These are phyloP conservation scores for Apostichopus japonicus DNA, from an alignment of 35 echinoderm and acorn worm genomes.

Conservation along the genomic window DNA sequence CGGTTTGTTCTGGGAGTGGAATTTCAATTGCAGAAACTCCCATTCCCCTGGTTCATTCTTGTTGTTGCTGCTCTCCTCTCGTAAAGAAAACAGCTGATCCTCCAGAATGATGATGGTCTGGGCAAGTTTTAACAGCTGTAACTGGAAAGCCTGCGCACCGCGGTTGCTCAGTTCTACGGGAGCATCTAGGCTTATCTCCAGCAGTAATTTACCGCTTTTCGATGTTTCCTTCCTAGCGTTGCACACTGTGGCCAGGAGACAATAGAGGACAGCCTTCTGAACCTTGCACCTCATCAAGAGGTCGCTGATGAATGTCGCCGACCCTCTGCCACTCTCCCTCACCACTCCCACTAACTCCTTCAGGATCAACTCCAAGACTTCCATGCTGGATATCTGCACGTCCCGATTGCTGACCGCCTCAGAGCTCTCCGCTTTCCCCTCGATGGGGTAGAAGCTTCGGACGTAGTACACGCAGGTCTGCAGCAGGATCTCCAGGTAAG, in stretches of 20 bases:
- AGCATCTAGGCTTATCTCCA: constrained; percentile 80
- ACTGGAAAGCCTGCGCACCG: constrained; percentile 91
- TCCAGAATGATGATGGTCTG: constrained; percentile 92
- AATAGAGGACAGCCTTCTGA: constrained; percentile 92
- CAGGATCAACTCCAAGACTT: constrained; percentile 80
- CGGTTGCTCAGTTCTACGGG: constrained; percentile 60
- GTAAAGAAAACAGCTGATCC: constrained; percentile 88
- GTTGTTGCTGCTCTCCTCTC: constrained; percentile 65
- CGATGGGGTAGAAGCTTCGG: constrained; percentile 89
- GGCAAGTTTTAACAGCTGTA: constrained; percentile 86
- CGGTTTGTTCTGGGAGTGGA: constrained; percentile 73
- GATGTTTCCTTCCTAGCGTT: constrained; percentile 55
- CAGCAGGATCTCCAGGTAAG: constrained; percentile 92
- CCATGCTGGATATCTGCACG: constrained; percentile 97
- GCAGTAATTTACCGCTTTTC: constrained; percentile 37
- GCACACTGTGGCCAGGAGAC: constrained; percentile 85
- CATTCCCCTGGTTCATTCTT: constrained; percentile 66
- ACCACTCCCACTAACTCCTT: constrained; percentile 88
- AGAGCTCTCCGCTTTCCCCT: constrained; percentile 61
- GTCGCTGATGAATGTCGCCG: constrained; percentile 95
- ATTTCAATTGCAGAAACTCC: constrained; percentile 82
- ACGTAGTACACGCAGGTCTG: constrained; percentile 92
- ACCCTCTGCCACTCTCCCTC: constrained; percentile 80
- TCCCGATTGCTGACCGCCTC: constrained; percentile 89
- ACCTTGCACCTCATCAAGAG: constrained; percentile 89